Evolutionary conservation across 2,797 vertebrate species (phyloP).

Genomic region (Characodon lateralis): DNA sequence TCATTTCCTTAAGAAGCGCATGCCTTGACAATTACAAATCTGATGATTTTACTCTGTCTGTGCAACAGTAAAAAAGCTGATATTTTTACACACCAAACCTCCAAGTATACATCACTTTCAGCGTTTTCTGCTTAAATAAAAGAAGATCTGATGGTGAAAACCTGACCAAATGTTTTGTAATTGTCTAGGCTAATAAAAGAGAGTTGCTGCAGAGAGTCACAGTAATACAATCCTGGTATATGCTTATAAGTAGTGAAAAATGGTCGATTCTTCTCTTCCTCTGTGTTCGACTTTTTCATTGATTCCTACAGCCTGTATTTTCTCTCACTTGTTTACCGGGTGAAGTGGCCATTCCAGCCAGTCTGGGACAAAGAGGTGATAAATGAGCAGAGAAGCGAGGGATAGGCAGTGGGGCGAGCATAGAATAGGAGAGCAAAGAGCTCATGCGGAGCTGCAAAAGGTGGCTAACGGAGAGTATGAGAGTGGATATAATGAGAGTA

Average conservation of each 20-base stretch:
- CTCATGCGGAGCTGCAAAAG: conserved; percentile 28
- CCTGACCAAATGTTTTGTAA: neutral
- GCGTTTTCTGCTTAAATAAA: neutral
- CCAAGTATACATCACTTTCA: neutral
- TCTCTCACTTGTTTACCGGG: conserved; percentile 39
- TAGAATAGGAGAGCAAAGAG: conserved; percentile 12
- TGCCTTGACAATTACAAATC: conserved; percentile 12
- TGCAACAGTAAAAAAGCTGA: neutral
- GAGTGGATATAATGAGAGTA: conserved; percentile 39
- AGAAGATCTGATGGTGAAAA: neutral
- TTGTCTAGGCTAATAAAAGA: neutral
- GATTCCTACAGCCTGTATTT: conserved; percentile 29
- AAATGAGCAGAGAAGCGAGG: conserved; percentile 46
- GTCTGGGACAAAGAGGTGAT: conserved; percentile 40
- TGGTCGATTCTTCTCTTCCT: neutral
- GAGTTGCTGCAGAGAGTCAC: neutral
- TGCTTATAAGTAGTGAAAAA: conserved; percentile 23
- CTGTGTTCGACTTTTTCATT: conserved; percentile 9
- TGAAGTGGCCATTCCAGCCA: conserved; percentile 32
- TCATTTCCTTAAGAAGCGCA: conserved; percentile 8
- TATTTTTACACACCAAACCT: neutral
- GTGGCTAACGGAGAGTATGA: conserved; percentile 27
- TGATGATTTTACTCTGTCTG: neutral
- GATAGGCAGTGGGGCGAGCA: conserved; percentile 18
- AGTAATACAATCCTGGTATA: neutral